A percentile compares a stretch with the other conserved stretches of the same genome.
phyloP scores from a whole-genome alignment of 53 echinoderm and acorn worm genomes.

The Zoroaster sp. region DNA sequence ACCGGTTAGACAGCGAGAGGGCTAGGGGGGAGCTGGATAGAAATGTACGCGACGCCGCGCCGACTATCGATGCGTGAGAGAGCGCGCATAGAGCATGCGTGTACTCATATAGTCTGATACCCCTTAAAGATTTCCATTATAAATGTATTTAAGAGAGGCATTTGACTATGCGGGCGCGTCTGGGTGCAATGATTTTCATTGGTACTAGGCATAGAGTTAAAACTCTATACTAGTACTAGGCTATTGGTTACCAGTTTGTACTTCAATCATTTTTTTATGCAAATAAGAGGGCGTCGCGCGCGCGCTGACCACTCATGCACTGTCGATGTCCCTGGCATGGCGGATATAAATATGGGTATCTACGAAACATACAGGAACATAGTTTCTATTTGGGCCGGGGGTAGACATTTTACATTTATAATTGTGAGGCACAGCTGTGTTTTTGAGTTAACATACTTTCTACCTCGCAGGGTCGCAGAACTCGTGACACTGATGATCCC shows the following conservation, averaged over 20 bases:
- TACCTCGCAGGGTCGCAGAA: too few species aligned
- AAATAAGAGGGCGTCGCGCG: background rate
- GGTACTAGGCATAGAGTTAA: too few species aligned
- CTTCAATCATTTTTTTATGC: background rate
- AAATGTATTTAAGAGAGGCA: background rate
- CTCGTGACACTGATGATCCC: too few species aligned
- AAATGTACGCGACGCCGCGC: background rate
- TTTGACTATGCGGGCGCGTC: background rate
- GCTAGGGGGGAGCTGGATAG: background rate
- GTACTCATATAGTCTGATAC: background rate
- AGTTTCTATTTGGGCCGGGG: too few species aligned
- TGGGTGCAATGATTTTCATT: background rate
- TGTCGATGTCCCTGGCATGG: too few species aligned
- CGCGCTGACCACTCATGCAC: background rate
- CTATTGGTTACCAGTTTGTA: background rate
- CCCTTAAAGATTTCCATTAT: slow-evolving; percentile 9
- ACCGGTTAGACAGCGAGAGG: background rate
- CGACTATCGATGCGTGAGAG: background rate
- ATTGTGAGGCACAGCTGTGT: too few species aligned
- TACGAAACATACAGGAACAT: too few species aligned
- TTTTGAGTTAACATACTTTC: too few species aligned
- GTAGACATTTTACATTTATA: too few species aligned
- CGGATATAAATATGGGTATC: too few species aligned
- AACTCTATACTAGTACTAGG: background rate
- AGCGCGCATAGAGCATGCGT: background rate